Evolutionary conservation across 2,888 invertebrate genomes (phyloP), one percentile per base, ranked within the genome.

Genomic region (Cephus nigrinus): DNA sequence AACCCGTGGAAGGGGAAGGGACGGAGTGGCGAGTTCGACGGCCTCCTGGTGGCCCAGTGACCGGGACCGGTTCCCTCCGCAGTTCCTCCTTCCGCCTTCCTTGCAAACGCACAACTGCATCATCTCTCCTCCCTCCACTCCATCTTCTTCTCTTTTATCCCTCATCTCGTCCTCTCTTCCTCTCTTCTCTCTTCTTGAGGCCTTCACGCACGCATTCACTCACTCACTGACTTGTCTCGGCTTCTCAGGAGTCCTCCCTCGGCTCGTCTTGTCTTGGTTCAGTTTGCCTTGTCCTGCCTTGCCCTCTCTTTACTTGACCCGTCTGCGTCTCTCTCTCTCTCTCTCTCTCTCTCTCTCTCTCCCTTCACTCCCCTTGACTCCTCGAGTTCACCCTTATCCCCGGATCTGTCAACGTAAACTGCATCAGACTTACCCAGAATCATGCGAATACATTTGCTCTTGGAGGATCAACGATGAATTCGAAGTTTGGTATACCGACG

Each of bases 11-110:
- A 76, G 36, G 34, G 71, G 73, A 34, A 33, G 69, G 74, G 88
- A 88, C 88, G 86, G 86, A 85, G 86, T 87, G 87, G 87, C 88
- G 91, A 88, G 91, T 90, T 91, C 91, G 90, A 90, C 89, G 91
- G 88, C 91, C 91, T 91, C 90, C 91, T 90, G 90, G 91, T 91
- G 90, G 90, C 91, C 91, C 90, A 91, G 91, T 91, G 91, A 91
- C 91, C 91, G 90, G 91, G 91, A 91, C 91, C 91, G 91, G 91
- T 91, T 91, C 90, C 90, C 90, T 91, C 88, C 87, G 88, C 87
- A 89, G 89, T 91, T 91, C 91, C 91, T 90, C 90, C 91, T 91
- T 91, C 91, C 91, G 91, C 91, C 91, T 91, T 91, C 91, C 90
- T 91, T 89, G 90, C 90, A 87, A 91, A 91, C 91, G 91, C 90